Evolutionary conservation across 2,113 vertebrate species (phyloP), one percentile per base, ranked within the genome.

Genomic region (Phaethornis superciliosus): DNA sequence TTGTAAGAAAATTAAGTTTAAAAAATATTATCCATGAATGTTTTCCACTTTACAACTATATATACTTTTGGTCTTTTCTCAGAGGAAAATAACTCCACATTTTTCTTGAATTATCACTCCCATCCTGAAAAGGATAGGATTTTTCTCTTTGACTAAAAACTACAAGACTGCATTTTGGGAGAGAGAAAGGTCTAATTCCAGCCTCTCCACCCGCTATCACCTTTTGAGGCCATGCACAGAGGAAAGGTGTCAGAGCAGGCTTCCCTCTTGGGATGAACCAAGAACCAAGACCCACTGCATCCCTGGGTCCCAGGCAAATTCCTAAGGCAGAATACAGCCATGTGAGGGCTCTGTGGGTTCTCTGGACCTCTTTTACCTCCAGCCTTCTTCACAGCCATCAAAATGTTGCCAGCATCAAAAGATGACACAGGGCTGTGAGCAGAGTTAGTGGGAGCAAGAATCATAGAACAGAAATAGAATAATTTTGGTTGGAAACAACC

Each of bases 381-480:
- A 87, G 11, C 16, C 14, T 59, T 55, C 17, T n/a, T 40, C 75
- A 40, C 47, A n/a, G 22, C 6, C 62, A 49, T 62, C 47, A 17
- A 54, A 33, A 11, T 5, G 16, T 44, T 10, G 47, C 4, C 1
- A 2, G 3, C 65, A 46, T 3, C 69, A 20, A 59, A 70, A 47
- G 4, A 22, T 32, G 15, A 28, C 2, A 0, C 3, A 11, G 17
- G n/a, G 15, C 10, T 0, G 0, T 4, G 2, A 51, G 12, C 4
- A n/a, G 30, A 6, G 16, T 37, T 1, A 6, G 20, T 5, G 5
- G 5, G 23, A 88, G 15, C 70, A 32, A 26, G n/a, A n/a, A 18
- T 47, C 46, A 47, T 8, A 47, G 46, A 47, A 9, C 21, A 47
- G 46, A 21, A 47, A 47, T 20, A 46, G 44, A 46, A 46, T 46